A percentile compares a stretch with the other conserved stretches of the same genome.
Conservation (phyloP, 2,113 vertebrate species). For the Herpetotheres cachinnans region DNA sequence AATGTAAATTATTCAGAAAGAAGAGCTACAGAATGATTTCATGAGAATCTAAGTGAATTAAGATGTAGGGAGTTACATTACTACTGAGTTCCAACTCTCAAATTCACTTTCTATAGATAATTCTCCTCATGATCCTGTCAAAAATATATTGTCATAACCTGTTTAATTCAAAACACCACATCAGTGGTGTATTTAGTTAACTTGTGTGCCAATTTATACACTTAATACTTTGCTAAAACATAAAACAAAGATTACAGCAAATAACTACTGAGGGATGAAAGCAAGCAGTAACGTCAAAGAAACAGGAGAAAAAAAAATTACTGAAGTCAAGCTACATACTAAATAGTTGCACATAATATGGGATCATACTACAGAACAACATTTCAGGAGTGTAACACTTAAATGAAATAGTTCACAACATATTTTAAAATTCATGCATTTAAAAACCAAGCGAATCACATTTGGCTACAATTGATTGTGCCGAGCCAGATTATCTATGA, state of each 20-base stretch:
- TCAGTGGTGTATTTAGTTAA: not conserved
- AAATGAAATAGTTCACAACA: not conserved
- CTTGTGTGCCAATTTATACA: constrained; percentile 57
- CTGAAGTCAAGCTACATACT: not conserved
- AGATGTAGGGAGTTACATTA: not conserved
- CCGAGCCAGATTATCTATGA: not conserved
- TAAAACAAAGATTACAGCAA: not conserved
- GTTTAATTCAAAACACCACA: not conserved
- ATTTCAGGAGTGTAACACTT: not conserved
- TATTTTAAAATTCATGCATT: not conserved
- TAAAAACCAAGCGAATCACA: not conserved
- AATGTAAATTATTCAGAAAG: not conserved
- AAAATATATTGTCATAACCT: not conserved
- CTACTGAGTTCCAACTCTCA: not conserved
- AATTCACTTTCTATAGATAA: not conserved
- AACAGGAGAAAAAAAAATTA: not conserved
- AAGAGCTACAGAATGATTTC: not conserved
- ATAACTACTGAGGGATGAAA: constrained; percentile 19
- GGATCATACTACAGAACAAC: not conserved
- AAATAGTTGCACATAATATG: not conserved
- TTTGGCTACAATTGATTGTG: not conserved
- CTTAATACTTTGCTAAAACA: constrained; percentile 4
- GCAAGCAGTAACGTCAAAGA: not conserved
- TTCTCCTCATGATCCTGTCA: not conserved
- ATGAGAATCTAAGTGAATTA: not conserved